Conservation (phyloP, 2,888 invertebrate species). For the Parascotia fuliginaria region DNA sequence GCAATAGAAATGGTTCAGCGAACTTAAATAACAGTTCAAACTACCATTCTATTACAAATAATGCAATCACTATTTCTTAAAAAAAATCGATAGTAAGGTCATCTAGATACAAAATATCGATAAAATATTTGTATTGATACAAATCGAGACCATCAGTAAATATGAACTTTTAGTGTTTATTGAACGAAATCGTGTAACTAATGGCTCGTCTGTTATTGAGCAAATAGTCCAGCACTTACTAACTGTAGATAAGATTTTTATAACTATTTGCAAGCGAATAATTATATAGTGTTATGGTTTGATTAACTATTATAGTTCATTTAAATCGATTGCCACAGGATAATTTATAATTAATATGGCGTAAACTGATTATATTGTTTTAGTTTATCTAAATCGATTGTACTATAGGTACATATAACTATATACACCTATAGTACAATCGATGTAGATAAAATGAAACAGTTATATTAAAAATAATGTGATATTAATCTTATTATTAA, state of each 20-base stretch:
- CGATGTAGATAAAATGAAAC: no score
- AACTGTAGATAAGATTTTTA: conserved; percentile 3
- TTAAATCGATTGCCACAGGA: background rate
- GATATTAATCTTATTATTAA: no score
- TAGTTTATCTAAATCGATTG: no score
- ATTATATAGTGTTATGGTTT: background rate
- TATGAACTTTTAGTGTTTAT: conserved; percentile 24
- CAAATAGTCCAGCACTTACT: conserved; percentile 10
- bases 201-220: conserved; percentile 15
- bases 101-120: conserved; percentile 26
- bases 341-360: no score
- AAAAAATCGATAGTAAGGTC: background rate
- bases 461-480: no score
- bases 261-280: background rate
- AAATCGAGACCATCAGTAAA: conserved; percentile 18
- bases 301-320: background rate
- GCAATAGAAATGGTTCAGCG: no score
- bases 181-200: conserved; percentile 28
- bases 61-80: no score
- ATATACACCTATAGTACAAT: no score
- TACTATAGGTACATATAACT: no score
- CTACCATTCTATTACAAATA: no score
- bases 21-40: no score
- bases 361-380: no score
- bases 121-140: conserved; percentile 20